These are phyloP conservation scores for Nettapus auritus DNA, from an alignment of 2,113 vertebrate genomes.

Conservation along the genomic window DNA sequence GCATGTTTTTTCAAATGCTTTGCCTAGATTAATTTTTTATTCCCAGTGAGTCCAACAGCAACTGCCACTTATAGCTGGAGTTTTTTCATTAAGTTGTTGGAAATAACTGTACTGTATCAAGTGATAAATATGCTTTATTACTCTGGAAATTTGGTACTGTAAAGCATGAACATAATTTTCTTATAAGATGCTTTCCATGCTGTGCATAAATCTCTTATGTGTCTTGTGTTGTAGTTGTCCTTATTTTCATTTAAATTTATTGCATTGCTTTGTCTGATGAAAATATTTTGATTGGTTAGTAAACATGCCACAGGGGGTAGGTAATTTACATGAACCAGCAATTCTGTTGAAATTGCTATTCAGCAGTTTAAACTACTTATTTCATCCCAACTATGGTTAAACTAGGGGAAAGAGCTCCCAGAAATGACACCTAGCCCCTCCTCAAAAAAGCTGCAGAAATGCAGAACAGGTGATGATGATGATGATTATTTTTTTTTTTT, in stretches of 20 bases:
- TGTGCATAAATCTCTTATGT: conserved; percentile 56
- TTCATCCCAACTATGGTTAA: conserved; percentile 2
- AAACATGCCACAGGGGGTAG: conserved; percentile 52
- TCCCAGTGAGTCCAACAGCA: not conserved
- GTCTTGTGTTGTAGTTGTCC: conserved; percentile 25
- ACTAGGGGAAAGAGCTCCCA: not conserved
- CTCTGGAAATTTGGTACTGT: conserved; percentile 4
- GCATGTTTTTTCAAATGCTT: not conserved
- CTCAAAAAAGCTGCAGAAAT: not conserved
- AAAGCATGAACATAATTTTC: conserved; percentile 54
- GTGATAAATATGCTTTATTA: not conserved
- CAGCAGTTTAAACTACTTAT: conserved; percentile 25
- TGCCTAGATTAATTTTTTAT: conserved; percentile 38
- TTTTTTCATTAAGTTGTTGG: conserved; percentile 44
- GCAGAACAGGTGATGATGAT: not conserved
- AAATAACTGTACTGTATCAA: conserved; percentile 14
- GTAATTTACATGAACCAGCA: conserved; percentile 53
- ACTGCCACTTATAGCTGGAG: not conserved
- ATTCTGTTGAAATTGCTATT: conserved; percentile 40
- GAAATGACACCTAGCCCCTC: not conserved
- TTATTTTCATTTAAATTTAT: conserved; percentile 71
- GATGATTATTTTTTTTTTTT: not conserved
- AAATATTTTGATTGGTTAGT: conserved; percentile 66
- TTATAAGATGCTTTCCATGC: conserved; percentile 59
- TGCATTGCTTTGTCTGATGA: conserved; percentile 54